Base-by-base conservation (phyloP, 2,888 invertebrate species). In the Synergus laeviventris region DNA sequence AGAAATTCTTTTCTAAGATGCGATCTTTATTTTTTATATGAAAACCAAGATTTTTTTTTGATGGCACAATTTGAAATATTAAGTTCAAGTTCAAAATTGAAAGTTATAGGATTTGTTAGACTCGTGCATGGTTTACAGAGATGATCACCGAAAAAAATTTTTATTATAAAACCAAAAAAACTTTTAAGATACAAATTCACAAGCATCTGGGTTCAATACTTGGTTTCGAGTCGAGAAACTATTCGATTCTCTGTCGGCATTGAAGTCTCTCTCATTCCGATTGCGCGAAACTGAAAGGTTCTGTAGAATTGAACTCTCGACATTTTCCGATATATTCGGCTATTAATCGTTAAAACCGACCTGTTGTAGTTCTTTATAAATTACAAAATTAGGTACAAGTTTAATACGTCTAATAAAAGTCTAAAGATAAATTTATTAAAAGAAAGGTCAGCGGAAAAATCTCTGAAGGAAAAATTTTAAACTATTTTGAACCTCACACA, bases 231-330 rank as follows among this genome's bases (percentile, higher is more conserved):
- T 45, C 5, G 64, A 42, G 8, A 21, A 70, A 31, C 76, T 77
- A 74, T 82, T 81, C 82, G 81, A 82, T 82, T 80, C 74, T 49
- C 79, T 76, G 79, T 81, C 79, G 82, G 85, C 85, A 85, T 85
- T 85, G 85, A 85, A 85, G 82, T 85, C 85, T 85, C 85, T 85
- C 79, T 82, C 81, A 81, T 79, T 81, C 81, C 78, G 78, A 70
- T 45, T 82, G 42, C 45, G 77, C 75, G 75, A 78, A 78, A 79
- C 78, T 70, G 75, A 79, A 79, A 60, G 56, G 75, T 75, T 78
- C 70, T 49, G 45, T 31, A 49, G 49, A 49, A 70, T 70, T 70
- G 49, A 70, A 66, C 77, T 77, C 75, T 74, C 81, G 73, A 75
- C 64, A 78, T 49, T 49, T 49, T 49, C 49, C 49, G n/a, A 49